phyloP scores from a whole-genome alignment of 1,140 invertebrate genomes.

The Liolophura sinensis region DNA sequence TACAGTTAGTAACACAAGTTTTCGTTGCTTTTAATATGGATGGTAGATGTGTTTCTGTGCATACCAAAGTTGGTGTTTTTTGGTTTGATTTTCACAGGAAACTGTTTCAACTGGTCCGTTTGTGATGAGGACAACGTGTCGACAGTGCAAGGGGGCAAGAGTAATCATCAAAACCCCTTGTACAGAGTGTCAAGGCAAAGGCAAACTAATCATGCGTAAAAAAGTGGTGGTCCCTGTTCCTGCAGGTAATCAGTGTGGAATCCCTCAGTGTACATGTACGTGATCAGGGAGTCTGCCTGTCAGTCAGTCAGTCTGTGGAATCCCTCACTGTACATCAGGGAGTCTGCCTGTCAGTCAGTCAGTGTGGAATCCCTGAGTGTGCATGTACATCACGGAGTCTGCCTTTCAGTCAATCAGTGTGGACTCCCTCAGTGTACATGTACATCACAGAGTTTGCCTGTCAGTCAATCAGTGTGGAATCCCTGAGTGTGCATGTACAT shows the following conservation, averaged over 20 bases:
- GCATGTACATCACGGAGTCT: neutral
- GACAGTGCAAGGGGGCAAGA: slow-evolving; percentile 86
- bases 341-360: neutral
- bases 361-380: too few species aligned
- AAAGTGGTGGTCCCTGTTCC: slow-evolving; percentile 94
- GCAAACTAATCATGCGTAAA: slow-evolving; percentile 85
- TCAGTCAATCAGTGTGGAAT: too few species aligned
- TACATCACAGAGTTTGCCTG: neutral
- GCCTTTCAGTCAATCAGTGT: neutral
- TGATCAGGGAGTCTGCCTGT: neutral
- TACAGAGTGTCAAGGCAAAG: slow-evolving; percentile 90
- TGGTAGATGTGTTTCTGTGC: too few species aligned
- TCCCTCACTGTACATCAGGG: neutral
- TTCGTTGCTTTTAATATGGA: too few species aligned
- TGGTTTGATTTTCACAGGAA: slow-evolving; percentile 60
- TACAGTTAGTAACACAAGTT: too few species aligned
- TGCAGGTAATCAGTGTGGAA: slow-evolving; percentile 62
- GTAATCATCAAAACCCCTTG: slow-evolving; percentile 91
- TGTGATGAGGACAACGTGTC: slow-evolving; percentile 95
- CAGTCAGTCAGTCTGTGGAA: too few species aligned
- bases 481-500: too few species aligned
- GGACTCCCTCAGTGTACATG: too few species aligned
- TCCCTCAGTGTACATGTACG: too few species aligned
- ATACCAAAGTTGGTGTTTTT: too few species aligned
- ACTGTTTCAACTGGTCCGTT: slow-evolving; percentile 76